phyloP scores from a whole-genome alignment of 2,888 invertebrate genomes.

The Rhorus exstirpatorius region DNA sequence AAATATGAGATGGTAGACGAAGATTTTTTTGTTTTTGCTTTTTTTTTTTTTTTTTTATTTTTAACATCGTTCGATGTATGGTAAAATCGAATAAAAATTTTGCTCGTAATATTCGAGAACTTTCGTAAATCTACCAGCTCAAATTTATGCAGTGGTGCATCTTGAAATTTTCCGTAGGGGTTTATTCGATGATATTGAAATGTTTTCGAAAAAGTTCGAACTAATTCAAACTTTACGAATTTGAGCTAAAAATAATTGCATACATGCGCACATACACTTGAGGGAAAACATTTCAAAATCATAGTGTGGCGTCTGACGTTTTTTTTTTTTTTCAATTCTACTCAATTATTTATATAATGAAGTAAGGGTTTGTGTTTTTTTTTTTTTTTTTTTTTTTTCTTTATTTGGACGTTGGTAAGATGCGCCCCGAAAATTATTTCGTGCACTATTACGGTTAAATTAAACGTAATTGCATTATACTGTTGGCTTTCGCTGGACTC shows the following conservation, averaged over 20 bases:
- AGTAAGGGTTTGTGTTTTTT: conserved; percentile 58
- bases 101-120: background rate
- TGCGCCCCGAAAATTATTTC: conserved; percentile 66
- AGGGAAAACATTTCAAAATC: conserved; percentile 63
- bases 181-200: conserved; percentile 61
- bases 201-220: conserved; percentile 40
- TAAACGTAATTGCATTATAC: conserved; percentile 72
- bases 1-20: conserved; percentile 50
- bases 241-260: background rate
- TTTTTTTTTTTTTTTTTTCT: conserved; percentile 11
- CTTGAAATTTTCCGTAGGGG: conserved; percentile 67
- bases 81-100: background rate
- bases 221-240: background rate
- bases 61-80: background rate
- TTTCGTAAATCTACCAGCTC: conserved; percentile 42
- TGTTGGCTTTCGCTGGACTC: conserved; percentile 82
- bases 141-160: conserved; percentile 64
- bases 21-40: background rate
- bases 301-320: conserved; percentile 68
- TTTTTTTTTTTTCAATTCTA: conserved; percentile 63
- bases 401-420: conserved; percentile 63
- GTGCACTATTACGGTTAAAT: conserved; percentile 67
- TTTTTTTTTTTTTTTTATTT: background rate
- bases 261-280: conserved; percentile 18
- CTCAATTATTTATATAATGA: conserved; percentile 63